Evolutionary conservation across 2,113 vertebrate species (phyloP).

Genomic region (Pogonocichla stellata): DNA sequence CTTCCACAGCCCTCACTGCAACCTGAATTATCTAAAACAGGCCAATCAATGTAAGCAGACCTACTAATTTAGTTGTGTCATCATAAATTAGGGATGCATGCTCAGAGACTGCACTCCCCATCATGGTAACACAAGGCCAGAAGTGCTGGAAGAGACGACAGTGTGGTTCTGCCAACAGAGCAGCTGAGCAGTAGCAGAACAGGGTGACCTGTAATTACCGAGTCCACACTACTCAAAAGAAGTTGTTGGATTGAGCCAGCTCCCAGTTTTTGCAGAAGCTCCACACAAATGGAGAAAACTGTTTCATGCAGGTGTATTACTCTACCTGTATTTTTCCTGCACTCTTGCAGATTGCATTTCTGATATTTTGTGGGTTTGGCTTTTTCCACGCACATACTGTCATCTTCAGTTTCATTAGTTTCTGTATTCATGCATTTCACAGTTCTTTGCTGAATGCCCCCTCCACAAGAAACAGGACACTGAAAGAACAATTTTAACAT

Average conservation of each 20-base stretch:
- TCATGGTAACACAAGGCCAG: neutral
- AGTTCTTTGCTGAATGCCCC: constrained; percentile 70
- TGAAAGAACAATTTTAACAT: constrained; percentile 49
- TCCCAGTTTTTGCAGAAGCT: neutral
- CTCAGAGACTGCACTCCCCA: neutral
- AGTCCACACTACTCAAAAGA: neutral
- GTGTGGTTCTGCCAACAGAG: neutral
- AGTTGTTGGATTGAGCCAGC: neutral
- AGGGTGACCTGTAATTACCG: neutral
- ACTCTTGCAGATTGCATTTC: constrained; percentile 70
- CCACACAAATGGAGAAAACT: neutral
- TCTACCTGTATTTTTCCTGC: constrained; percentile 64
- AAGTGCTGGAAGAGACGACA: neutral
- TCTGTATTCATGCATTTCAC: constrained; percentile 69
- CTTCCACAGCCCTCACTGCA: neutral
- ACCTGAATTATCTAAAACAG: neutral
- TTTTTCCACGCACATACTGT: constrained; percentile 58
- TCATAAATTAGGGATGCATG: neutral
- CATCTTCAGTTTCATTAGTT: constrained; percentile 37
- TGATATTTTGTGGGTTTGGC: constrained; percentile 57
- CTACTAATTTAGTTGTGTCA: neutral
- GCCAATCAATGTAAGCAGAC: neutral
- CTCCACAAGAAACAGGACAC: constrained; percentile 77
- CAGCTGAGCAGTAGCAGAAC: neutral
- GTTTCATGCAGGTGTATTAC: neutral